Percentiles rank a stretch among this genome's conserved stretches.
These are phyloP conservation scores for Sakesphorus luctuosus DNA, from an alignment of 2,113 vertebrate genomes.

Conservation along the genomic window DNA sequence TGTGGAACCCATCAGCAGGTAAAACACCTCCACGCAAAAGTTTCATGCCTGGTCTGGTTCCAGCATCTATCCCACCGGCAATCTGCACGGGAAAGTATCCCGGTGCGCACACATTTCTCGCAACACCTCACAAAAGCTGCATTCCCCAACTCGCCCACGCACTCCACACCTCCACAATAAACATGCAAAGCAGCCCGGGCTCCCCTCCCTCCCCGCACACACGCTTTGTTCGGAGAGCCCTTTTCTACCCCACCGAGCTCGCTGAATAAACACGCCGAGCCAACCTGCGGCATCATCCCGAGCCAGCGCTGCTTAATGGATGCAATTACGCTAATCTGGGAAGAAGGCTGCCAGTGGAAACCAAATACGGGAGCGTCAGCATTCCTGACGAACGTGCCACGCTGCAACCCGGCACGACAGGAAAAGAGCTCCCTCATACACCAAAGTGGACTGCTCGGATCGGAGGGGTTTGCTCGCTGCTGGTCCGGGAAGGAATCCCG, in stretches of 20 bases:
- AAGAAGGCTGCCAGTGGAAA: slow-evolving; percentile 52
- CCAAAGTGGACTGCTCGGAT: not conserved
- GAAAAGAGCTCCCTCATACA: slow-evolving; percentile 4
- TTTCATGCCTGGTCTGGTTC: not conserved
- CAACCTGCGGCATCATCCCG: not conserved
- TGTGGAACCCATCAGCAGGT: not conserved
- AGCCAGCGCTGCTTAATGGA: not conserved
- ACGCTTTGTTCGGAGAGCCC: accelerated
- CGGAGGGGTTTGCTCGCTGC: not conserved
- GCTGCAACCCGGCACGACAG: not conserved
- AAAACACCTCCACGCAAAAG: not conserved
- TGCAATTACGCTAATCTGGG: slow-evolving; percentile 16
- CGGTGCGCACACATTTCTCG: not conserved
- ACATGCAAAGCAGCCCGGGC: not conserved
- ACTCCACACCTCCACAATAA: not conserved
- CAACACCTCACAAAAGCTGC: not conserved
- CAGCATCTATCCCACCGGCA: not conserved
- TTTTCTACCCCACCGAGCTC: not conserved
- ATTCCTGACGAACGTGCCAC: slow-evolving; percentile 30
- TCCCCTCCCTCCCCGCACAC: not conserved
- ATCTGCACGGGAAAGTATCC: not conserved
- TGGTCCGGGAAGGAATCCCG: not conserved
- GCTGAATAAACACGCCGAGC: not conserved
- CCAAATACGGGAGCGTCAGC: slow-evolving; percentile 42
- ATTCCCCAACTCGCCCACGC: not conserved